These are phyloP conservation scores for Pagetopsis macropterus DNA, from an alignment of 2,797 vertebrate species.

Conservation along the genomic window DNA sequence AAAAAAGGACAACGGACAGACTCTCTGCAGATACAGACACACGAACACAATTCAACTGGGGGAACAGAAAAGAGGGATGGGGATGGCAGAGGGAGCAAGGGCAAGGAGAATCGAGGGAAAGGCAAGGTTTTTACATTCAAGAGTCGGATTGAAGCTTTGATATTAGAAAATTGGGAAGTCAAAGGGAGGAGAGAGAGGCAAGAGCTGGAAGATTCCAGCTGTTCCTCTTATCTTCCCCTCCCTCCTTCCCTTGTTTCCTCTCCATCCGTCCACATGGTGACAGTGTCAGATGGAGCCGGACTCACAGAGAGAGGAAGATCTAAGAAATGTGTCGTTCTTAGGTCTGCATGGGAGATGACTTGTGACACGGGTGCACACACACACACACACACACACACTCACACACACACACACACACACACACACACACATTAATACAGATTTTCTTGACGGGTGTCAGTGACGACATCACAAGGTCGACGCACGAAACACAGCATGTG, in stretches of 20 bases:
- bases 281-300: slow-evolving; percentile 66
- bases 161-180: slow-evolving; percentile 58
- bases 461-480: slow-evolving; percentile 64
- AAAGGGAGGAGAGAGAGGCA: slow-evolving; percentile 41
- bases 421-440: not conserved
- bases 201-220: slow-evolving; percentile 66
- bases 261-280: slow-evolving; percentile 52
- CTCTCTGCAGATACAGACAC: too few relatives aligned
- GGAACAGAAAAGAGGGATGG: slow-evolving; percentile 15
- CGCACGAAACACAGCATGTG: slow-evolving; percentile 64
- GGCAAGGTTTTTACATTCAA: slow-evolving; percentile 37
- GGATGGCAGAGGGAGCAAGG: not conserved
- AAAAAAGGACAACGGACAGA: too few relatives aligned
- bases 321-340: slow-evolving; percentile 64
- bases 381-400: not conserved
- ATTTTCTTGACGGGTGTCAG: slow-evolving; percentile 42
- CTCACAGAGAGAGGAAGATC: slow-evolving; percentile 68
- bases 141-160: slow-evolving; percentile 65
- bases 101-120: slow-evolving; percentile 25
- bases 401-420: not conserved
- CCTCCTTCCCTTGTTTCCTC: slow-evolving; percentile 55
- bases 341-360: slow-evolving; percentile 59
- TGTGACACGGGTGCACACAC: slow-evolving; percentile 31
- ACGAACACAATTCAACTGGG: not conserved
- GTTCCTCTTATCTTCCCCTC: slow-evolving; percentile 61